Evolutionary conservation across 2,797 vertebrate species (phyloP).

Genomic region (Enteromius mattozi): DNA sequence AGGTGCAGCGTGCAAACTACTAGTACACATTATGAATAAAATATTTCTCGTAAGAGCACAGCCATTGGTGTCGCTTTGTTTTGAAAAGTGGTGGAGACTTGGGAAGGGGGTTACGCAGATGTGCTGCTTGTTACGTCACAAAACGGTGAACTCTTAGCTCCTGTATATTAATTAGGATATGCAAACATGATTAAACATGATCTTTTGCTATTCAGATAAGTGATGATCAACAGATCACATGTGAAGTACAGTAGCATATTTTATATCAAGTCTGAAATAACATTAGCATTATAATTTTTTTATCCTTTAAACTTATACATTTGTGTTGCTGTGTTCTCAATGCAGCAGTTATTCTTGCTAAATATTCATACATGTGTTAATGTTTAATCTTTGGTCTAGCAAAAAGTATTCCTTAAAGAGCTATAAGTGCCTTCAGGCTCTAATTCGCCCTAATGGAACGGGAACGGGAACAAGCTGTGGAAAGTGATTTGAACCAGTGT

Average conservation of each 20-base stretch:
- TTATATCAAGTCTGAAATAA: background rate
- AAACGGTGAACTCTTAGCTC: background rate
- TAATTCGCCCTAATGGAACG: background rate
- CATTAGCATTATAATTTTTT: background rate
- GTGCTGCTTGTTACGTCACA: constrained; percentile 3
- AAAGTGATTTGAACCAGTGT: background rate
- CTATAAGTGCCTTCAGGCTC: background rate
- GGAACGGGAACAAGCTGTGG: background rate
- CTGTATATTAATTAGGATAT: constrained; percentile 11
- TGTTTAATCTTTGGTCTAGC: constrained; percentile 23
- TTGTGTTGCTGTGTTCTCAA: background rate
- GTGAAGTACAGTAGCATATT: background rate
- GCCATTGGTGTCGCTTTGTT: background rate
- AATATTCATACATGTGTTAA: background rate
- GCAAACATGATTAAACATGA: background rate
- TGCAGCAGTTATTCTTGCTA: background rate
- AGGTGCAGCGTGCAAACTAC: constrained; percentile 53
- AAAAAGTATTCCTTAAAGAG: background rate
- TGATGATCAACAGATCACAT: background rate
- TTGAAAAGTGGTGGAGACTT: background rate
- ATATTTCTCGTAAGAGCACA: constrained; percentile 33
- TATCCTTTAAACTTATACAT: background rate
- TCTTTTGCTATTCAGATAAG: background rate
- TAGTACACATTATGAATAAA: constrained; percentile 50
- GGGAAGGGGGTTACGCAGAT: background rate